Evolutionary conservation across 2,888 invertebrate species (phyloP), one percentile per base, ranked within the genome.

Genomic region (Lepidocyrtinus sp.): DNA sequence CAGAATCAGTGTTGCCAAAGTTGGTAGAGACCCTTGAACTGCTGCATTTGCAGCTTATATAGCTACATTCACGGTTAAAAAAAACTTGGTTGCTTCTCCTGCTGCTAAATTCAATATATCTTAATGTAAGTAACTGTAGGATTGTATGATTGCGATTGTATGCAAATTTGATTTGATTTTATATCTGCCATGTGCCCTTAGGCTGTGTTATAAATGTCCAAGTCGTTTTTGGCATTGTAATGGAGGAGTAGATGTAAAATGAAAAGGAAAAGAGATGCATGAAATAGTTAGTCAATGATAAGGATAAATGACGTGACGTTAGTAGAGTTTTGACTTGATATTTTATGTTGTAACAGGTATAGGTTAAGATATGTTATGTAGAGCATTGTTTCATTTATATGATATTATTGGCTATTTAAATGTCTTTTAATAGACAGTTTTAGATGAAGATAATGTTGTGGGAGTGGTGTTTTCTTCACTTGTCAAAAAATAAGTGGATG

Each of bases 401-500:
- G n/a, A n/a, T n/a, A n/a, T 67, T 61, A 67, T 69, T 55, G 63
- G 26, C 50, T 65, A 79, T 74, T 73, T 77, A 74, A 64, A 68
- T 59, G 45, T 36, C 25, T 70, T 64, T 62, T 75, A 80, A 75
- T 80, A 55, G 81, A 59, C 59, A 15, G 59, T 59, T 59, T 55
- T 67, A 74, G 75, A 81, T 72, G 67, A 72, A 71, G 75, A 63
- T 75, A 67, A 71, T 70, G 80, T 74, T 24, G 78, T 80, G 75
- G 81, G 81, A 81, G 81, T 81, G 81, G 81, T 76, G 72, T 62
- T 81, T 65, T 63, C 24, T 59, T 65, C 63, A 63, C n/a, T 21
- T 59, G 59, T 59, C 59, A 59, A 21, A 59, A 59, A 59, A 2
- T 59, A 19, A 59, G 59, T 59, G 59, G 59, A 59, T 59, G 59